Evolutionary conservation across 2,797 vertebrate genomes (phyloP).

Genomic region (Bradypodion ventrale): DNA sequence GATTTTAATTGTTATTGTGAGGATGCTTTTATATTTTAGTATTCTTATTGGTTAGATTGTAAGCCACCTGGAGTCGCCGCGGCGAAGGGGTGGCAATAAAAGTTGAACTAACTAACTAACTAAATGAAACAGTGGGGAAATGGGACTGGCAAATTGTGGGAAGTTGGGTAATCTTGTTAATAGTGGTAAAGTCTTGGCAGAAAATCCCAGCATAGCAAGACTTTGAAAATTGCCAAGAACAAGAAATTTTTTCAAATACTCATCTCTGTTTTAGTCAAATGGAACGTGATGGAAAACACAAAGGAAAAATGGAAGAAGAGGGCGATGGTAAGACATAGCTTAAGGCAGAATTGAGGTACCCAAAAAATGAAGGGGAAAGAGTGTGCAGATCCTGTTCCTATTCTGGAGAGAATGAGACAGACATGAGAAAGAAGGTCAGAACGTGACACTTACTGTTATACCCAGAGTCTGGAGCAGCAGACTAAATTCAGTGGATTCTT

Average conservation of each 20-base stretch:
- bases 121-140: no score
- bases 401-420: neutral
- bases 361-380: neutral
- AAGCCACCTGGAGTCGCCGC: no score
- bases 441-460: conserved; percentile 84
- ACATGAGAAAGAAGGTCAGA: neutral
- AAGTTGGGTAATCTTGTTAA: no score
- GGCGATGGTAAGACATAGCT: neutral
- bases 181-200: no score
- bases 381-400: neutral
- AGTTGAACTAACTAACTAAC: no score
- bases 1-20: no score
- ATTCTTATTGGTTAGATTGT: no score
- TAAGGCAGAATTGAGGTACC: neutral
- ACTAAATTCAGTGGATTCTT: conserved; percentile 81
- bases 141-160: no score
- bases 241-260: neutral
- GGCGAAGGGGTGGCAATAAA: no score
- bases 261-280: neutral
- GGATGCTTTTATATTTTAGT: no score
- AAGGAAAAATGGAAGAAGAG: neutral
- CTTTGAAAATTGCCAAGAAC: neutral
- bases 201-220: no score
- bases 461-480: conserved; percentile 76
- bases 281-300: neutral